Conservation (phyloP, 2,888 invertebrate species). For the Lacanobia oleracea region DNA sequence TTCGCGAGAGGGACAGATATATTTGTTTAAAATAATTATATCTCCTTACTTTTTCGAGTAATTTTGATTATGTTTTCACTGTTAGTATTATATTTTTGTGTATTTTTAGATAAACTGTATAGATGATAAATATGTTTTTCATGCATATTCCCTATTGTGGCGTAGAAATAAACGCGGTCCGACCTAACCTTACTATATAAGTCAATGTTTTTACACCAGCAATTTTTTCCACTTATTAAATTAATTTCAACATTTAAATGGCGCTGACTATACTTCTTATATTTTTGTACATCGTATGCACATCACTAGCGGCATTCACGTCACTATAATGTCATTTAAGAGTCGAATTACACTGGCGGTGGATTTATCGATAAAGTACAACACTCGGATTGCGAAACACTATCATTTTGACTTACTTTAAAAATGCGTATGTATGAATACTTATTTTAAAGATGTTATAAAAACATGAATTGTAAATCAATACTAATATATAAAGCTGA, state of each 20-base stretch:
- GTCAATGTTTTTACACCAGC: neutral
- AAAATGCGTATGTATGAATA: too few species aligned
- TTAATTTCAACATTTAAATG: constrained; percentile 14
- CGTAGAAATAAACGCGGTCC: neutral
- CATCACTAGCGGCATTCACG: constrained; percentile 34
- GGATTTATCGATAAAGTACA: constrained; percentile 8
- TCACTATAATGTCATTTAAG: constrained; percentile 45
- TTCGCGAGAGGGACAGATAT: too few species aligned
- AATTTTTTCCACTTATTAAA: neutral
- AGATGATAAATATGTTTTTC: too few species aligned
- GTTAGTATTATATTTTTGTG: too few species aligned
- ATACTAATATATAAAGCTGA: too few species aligned
- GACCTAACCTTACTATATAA: neutral
- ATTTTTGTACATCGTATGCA: constrained; percentile 43
- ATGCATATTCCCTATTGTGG: too few species aligned
- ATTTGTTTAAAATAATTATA: too few species aligned
- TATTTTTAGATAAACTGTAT: too few species aligned
- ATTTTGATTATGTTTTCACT: too few species aligned
- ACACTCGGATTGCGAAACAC: constrained; percentile 14
- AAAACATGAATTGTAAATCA: too few species aligned
- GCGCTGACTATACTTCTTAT: constrained; percentile 31
- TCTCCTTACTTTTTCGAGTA: too few species aligned
- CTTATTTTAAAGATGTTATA: too few species aligned
- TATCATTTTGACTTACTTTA: neutral
- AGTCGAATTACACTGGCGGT: constrained; percentile 42